Conservation (phyloP, 2,888 invertebrate genomes). For the Nemurella pictetii region DNA sequence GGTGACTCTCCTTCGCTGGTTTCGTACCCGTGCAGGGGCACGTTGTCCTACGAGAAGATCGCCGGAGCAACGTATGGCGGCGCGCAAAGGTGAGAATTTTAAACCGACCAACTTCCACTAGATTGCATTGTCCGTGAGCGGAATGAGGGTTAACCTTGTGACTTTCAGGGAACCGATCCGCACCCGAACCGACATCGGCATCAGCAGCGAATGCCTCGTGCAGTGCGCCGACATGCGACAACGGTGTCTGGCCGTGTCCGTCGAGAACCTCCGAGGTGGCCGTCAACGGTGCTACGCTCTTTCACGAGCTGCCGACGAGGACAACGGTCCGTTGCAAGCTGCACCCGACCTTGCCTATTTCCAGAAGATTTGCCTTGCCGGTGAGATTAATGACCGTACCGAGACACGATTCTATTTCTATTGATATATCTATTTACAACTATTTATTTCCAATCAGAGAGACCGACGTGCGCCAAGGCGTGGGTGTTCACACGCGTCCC, state of each 20-base stretch:
- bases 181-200: constrained; percentile 48
- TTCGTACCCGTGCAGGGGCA: constrained; percentile 48
- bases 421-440: not conserved
- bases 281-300: constrained; percentile 52
- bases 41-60: constrained; percentile 50
- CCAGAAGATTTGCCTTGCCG: constrained; percentile 54
- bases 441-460: constrained; percentile 44
- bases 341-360: constrained; percentile 52
- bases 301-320: constrained; percentile 50
- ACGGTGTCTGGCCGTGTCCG: constrained; percentile 49
- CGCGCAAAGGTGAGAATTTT: constrained; percentile 46
- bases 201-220: constrained; percentile 50
- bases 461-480: constrained; percentile 50
- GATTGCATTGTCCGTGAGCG: too few relatives aligned
- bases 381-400: constrained; percentile 43
- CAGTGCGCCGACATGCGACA: constrained; percentile 50
- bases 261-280: constrained; percentile 49
- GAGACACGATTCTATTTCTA: not conserved
- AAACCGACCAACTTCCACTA: not conserved
- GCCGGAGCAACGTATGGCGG: constrained; percentile 49
- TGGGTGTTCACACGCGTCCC: constrained; percentile 57
- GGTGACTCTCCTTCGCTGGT: constrained; percentile 28
- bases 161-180: constrained; percentile 49
- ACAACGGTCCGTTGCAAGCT: constrained; percentile 49
- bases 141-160: not conserved